These are phyloP conservation scores for Premnoplex brunnescens DNA, from an alignment of 2,797 vertebrate species.

Conservation along the genomic window DNA sequence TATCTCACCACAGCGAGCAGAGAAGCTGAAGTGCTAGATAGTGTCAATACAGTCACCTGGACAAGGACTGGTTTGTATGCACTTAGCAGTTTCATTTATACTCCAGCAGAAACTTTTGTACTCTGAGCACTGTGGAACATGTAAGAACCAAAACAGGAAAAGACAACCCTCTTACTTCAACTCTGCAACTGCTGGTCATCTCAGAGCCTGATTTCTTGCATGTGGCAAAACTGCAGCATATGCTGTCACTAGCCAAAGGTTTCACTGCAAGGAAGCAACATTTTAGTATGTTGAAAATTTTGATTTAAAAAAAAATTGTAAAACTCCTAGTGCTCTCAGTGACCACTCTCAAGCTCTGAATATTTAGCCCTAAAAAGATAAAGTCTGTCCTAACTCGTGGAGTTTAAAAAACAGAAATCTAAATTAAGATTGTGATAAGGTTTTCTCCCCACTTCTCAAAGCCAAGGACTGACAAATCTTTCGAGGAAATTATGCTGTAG, in stretches of 20 bases:
- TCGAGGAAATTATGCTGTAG: background rate
- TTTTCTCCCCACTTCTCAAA: background rate
- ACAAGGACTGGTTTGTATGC: background rate
- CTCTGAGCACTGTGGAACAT: background rate
- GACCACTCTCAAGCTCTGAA: background rate
- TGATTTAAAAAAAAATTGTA: background rate
- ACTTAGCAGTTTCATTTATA: background rate
- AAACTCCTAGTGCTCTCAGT: background rate
- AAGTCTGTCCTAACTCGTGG: accelerated
- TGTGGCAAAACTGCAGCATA: background rate
- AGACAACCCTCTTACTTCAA: accelerated
- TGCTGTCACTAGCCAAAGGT: background rate
- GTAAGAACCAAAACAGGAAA: background rate
- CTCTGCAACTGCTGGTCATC: background rate
- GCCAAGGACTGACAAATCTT: background rate
- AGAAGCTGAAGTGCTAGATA: background rate
- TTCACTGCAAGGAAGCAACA: background rate
- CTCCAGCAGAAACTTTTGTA: background rate
- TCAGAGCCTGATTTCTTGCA: accelerated
- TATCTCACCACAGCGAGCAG: background rate
- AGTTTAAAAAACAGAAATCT: background rate
- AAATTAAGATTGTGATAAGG: background rate
- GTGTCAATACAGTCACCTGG: background rate
- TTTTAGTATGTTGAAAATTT: background rate
- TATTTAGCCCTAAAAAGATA: background rate